Conservation (phyloP, 2,888 invertebrate genomes). For the Rhamphomyia laevipes region DNA sequence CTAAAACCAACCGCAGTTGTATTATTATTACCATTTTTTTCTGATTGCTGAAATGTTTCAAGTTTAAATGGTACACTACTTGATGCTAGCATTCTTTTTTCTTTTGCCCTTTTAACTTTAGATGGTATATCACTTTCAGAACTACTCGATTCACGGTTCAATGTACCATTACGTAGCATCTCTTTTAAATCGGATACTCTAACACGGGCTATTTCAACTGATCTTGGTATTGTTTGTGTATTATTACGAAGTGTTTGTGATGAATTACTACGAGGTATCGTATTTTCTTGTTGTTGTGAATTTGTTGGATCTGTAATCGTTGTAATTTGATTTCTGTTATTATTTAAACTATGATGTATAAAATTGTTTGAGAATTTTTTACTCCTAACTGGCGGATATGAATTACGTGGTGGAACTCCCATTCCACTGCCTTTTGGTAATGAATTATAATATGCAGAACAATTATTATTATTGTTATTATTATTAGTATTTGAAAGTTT, state of each 20-base stretch:
- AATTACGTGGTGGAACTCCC: constrained; percentile 49
- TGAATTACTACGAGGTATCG: constrained; percentile 49
- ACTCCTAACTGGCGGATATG: constrained; percentile 48
- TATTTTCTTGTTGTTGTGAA: constrained; percentile 30
- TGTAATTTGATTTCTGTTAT: constrained; percentile 3
- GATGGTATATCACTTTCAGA: constrained; percentile 48
- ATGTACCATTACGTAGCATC: constrained; percentile 30
- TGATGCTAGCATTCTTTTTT: constrained; percentile 39
- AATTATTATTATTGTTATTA: constrained; percentile 4
- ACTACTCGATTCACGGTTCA: constrained; percentile 34
- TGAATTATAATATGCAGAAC: constrained; percentile 29
- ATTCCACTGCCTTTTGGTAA: constrained; percentile 40
- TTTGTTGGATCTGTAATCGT: constrained; percentile 9
- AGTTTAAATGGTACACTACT: constrained; percentile 54
- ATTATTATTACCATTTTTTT: constrained; percentile 21
- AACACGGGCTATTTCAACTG: constrained; percentile 35
- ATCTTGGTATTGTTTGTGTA: constrained; percentile 28
- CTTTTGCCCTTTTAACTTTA: constrained; percentile 38
- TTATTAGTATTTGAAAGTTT: constrained; percentile 20
- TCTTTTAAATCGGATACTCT: constrained; percentile 36
- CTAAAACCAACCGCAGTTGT: constrained; percentile 43
- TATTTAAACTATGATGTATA: not conserved
- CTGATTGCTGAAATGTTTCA: constrained; percentile 37
- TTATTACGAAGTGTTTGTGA: constrained; percentile 43
- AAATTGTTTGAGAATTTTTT: constrained; percentile 28